A percentile compares a stretch with the other conserved stretches of the same genome.
Evolutionary conservation across 2,113 vertebrate genomes (phyloP).

Genomic region (Petaurus breviceps): DNA sequence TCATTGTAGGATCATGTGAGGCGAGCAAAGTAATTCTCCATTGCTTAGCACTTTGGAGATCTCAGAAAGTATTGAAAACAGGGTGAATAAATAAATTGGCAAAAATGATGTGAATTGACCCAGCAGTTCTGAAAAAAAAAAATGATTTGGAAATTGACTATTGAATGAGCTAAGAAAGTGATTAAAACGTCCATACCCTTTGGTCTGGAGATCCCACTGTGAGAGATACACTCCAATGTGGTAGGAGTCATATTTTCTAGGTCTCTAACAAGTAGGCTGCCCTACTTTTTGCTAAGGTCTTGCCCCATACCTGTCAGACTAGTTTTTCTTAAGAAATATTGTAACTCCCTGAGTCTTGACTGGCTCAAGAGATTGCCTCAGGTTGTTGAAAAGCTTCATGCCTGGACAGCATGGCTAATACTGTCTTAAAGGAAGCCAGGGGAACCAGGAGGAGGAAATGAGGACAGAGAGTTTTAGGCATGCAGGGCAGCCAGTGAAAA

Average conservation of each 20-base stretch:
- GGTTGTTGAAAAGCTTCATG: neutral
- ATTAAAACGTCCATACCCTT: neutral
- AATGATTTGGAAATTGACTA: neutral
- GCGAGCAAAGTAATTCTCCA: neutral
- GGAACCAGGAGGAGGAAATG: neutral
- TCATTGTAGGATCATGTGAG: neutral
- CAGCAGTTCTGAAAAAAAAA: neutral
- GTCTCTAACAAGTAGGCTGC: neutral
- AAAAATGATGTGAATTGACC: neutral
- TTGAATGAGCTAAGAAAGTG: neutral
- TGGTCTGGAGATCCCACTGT: neutral
- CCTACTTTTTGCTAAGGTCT: neutral
- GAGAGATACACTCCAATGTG: neutral
- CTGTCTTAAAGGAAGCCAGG: neutral
- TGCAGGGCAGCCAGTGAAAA: neutral
- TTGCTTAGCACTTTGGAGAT: neutral
- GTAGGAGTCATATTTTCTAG: neutral
- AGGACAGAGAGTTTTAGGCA: neutral
- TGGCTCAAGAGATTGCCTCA: neutral
- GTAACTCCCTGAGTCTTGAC: neutral
- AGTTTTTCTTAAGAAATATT: no score
- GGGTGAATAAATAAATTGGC: neutral
- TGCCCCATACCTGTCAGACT: neutral
- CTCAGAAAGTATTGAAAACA: neutral
- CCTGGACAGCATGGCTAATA: neutral